phyloP scores from a whole-genome alignment of 2,113 vertebrate species.

The Peromyscus maniculatus region DNA sequence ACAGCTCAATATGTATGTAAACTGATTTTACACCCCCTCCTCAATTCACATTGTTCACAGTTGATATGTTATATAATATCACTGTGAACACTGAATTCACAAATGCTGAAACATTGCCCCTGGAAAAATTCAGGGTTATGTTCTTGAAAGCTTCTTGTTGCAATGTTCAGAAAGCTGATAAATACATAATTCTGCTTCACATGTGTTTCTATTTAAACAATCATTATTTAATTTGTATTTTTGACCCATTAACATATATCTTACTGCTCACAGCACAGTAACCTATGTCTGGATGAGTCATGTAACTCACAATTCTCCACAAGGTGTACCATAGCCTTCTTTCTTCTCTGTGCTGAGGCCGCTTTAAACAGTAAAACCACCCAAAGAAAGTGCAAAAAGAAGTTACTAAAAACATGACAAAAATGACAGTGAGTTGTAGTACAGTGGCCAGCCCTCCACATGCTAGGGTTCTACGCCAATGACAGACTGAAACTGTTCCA shows the following conservation, averaged over 20 bases:
- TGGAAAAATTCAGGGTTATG: not conserved
- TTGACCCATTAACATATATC: not conserved
- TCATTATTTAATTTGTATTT: not conserved
- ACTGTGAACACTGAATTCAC: not conserved
- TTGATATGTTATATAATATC: not conserved
- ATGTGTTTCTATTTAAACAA: not conserved
- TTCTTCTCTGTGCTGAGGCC: not conserved
- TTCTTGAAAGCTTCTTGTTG: not conserved
- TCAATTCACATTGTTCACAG: not conserved
- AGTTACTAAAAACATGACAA: not conserved
- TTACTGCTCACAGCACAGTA: not conserved
- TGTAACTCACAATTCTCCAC: not conserved
- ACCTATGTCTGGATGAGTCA: conserved; percentile 4
- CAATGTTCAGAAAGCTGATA: not conserved
- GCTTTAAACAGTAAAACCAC: not conserved
- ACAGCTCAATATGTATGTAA: not conserved
- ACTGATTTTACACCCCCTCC: not conserved
- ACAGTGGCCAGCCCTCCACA: too few species aligned
- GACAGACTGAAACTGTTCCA: too few species aligned
- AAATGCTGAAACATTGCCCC: not conserved
- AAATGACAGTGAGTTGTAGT: not conserved
- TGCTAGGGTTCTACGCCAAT: not conserved
- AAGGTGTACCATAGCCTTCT: not conserved
- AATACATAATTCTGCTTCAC: not conserved
- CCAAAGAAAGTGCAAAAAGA: not conserved